These are phyloP conservation scores for Semaprochilodus insignis DNA, from an alignment of 2,797 vertebrate species.

Conservation along the genomic window DNA sequence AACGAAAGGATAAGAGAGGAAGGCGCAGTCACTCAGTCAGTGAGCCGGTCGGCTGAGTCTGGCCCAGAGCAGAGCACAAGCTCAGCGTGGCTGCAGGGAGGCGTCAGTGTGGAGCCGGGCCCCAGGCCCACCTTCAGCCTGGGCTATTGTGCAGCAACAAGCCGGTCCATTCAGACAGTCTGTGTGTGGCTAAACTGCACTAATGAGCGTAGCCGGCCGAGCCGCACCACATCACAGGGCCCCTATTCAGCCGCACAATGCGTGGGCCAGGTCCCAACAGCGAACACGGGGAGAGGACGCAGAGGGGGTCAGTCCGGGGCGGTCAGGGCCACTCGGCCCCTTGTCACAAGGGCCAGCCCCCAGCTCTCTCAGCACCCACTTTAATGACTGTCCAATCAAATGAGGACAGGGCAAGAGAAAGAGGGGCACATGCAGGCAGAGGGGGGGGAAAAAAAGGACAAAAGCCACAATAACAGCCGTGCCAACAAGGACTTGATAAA, in stretches of 20 bases:
- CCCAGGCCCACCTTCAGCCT: slow-evolving; percentile 62
- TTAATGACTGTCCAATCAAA: slow-evolving; percentile 56
- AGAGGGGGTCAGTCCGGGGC: slow-evolving; percentile 53
- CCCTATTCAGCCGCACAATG: slow-evolving; percentile 69
- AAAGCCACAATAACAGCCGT: slow-evolving; percentile 54
- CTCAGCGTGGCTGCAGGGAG: slow-evolving; percentile 44
- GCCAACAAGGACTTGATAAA: slow-evolving; percentile 50
- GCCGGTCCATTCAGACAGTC: slow-evolving; percentile 76
- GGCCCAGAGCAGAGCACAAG: slow-evolving; percentile 34
- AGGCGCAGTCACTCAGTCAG: slow-evolving; percentile 3
- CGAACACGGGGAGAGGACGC: slow-evolving; percentile 48
- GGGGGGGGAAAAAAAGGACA: slow-evolving; percentile 33
- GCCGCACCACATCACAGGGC: slow-evolving; percentile 55
- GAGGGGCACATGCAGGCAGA: slow-evolving; percentile 13
- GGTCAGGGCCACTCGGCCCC: slow-evolving; percentile 42
- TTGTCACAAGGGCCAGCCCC: slow-evolving; percentile 55
- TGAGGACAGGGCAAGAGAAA: slow-evolving; percentile 23
- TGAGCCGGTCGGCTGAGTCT: background rate
- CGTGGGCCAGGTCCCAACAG: slow-evolving; percentile 53
- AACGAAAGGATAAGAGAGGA: slow-evolving; percentile 32
- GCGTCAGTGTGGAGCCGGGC: slow-evolving; percentile 65
- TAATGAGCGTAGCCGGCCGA: slow-evolving; percentile 79
- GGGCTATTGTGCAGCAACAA: slow-evolving; percentile 76
- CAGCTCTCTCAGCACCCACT: slow-evolving; percentile 54
- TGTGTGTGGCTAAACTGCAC: slow-evolving; percentile 76